Evolutionary conservation across 2,797 vertebrate species (phyloP), one percentile per base, ranked within the genome.

Genomic region (Crypturellus tataupa): DNA sequence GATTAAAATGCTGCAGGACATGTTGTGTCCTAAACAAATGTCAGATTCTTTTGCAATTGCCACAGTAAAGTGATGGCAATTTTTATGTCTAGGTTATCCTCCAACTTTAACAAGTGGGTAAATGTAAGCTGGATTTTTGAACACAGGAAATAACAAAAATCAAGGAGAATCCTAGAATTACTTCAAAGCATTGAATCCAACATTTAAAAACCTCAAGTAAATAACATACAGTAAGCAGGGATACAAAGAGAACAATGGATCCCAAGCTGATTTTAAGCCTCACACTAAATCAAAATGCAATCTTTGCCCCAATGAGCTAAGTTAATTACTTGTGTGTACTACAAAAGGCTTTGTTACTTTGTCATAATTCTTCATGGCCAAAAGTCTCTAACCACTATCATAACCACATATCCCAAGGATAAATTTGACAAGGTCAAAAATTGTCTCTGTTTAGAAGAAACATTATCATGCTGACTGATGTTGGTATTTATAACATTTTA

Each of bases 21-120:
- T 60, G 91, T 70, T 93, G 40, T 31, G 44, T 91, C 65, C 87
- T 93, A 90, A 96, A 92, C 47, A 96, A 95, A 95, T 65, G 72
- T 91, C 86, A 89, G 72, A 94, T 90, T 95, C 80, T 92, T 95
- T 85, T 23, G 7, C 83, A 44, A 82, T 94, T 85, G 69, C 31
- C 37, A 84, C 78, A 88, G 62, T 84, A 67, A 90, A 16, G 40
- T 71, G 70, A 96, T 86, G 77, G 73, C 80, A 80, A 95, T 67
- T 97, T 87, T 78, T 92, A 87, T 42, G 64, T 80, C 70, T 69
- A 8, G 65, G 44, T 85, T 80, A 42, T 80, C 59, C 72, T 77
- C 31, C 53, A 87, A 42, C 31, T 85, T 60, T 5, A 6, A 40
- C 7, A 91, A 95, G 65, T 18, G 53, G 47, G 47, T 71, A 80